These are phyloP conservation scores for Aphaenogaster floridana DNA, from an alignment of 1,140 invertebrate genomes.

Conservation along the genomic window DNA sequence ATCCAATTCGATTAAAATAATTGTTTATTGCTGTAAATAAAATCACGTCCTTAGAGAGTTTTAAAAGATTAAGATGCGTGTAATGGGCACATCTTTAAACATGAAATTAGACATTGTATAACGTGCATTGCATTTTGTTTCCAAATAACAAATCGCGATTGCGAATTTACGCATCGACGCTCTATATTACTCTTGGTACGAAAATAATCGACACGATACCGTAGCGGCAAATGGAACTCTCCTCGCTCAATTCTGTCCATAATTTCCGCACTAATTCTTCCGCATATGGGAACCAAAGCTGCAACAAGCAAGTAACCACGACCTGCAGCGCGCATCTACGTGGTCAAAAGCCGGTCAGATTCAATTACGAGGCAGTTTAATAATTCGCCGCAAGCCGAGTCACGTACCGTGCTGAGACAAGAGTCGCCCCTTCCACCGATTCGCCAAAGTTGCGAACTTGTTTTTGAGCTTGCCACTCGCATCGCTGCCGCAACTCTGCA, in stretches of 20 bases:
- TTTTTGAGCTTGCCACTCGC: constrained; percentile 67
- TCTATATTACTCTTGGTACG: neutral
- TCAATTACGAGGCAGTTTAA: constrained; percentile 80
- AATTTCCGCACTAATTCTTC: constrained; percentile 52
- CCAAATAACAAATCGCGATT: neutral
- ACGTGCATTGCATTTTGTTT: neutral
- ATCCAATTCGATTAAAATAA: constrained; percentile 8
- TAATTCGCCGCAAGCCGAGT: constrained; percentile 77
- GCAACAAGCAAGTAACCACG: constrained; percentile 39
- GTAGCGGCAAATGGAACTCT: constrained; percentile 12
- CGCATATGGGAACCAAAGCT: constrained; percentile 22
- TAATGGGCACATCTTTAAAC: neutral
- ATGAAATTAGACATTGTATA: neutral
- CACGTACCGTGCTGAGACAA: constrained; percentile 69
- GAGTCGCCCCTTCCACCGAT: constrained; percentile 42
- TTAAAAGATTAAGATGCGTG: neutral
- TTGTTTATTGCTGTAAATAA: neutral
- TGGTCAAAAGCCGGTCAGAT: constrained; percentile 79
- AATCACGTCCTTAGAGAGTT: neutral
- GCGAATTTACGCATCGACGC: constrained; percentile 19
- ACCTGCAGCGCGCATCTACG: constrained; percentile 69
- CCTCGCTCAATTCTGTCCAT: neutral
- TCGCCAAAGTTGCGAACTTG: constrained; percentile 69
- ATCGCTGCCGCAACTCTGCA: constrained; percentile 48
- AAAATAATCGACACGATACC: constrained; percentile 49